Base-by-base conservation (phyloP, 2,113 vertebrate species). In the Anthoscopus minutus region DNA sequence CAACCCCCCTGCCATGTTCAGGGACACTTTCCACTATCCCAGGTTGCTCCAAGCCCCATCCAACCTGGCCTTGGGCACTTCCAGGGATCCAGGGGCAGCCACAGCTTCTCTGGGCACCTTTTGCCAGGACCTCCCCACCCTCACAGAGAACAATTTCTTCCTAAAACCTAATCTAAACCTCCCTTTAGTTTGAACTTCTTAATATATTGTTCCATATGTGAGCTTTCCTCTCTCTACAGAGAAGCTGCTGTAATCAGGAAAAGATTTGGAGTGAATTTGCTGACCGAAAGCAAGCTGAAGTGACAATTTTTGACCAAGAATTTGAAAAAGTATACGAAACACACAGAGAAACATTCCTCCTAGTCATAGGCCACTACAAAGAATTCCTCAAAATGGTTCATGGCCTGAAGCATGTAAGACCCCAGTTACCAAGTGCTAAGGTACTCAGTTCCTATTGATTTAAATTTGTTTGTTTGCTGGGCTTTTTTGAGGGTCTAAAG, bases 11-110 rank as follows among this genome's bases (percentile, higher is more conserved):
- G 23, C 25, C 54, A 11, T 2, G 8, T 7, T 5, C 38, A 76
- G n/a, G 24, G 70, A 54, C 61, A 47, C 1, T 2, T 70, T 2
- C 31, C 48, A 33, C 10, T 4, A 0, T 0, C 18, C 31, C 56
- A 62, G 8, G 18, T 0, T 12, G 5, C 35, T 37, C 35, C 48
- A 33, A 83, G 15, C 12, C 25, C 21, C 0, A 0, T 27, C 79
- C 62, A 83, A 0, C 22, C 48, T 56, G 42, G 31, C 31, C 35
- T 44, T 44, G 88, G 19, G 1, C 35, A 62, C 25, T 83, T 2
- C 35, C 79, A 89, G 48, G 35, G 48, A 56, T 77, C 61, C 83
- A 67, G 87, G 31, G 10, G 35, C 64, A 83, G 56, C 56, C 71
- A 56, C 71, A 83, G 64, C 31, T 83, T 0, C 64, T 37, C 35